These are phyloP conservation scores for Volucella zonaria DNA, from an alignment of 2,888 invertebrate species.

Conservation along the genomic window DNA sequence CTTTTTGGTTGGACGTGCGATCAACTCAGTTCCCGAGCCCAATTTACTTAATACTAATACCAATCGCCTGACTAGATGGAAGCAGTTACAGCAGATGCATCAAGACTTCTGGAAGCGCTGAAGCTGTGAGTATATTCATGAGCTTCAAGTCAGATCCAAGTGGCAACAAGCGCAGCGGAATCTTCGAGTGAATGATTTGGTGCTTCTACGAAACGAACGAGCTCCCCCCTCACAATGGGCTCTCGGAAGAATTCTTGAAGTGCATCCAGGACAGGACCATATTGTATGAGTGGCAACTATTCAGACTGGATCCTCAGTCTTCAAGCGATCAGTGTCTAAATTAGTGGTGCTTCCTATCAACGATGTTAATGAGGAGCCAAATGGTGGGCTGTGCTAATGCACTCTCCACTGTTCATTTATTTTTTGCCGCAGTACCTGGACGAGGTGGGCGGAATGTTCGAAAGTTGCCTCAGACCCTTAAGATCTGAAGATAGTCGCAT, in stretches of 20 bases:
- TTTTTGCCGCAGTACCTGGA: conserved; percentile 33
- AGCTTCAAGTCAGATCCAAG: conserved; percentile 37
- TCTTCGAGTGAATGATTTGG: conserved; percentile 35
- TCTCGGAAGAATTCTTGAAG: conserved; percentile 30
- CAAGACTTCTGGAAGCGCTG: conserved; percentile 40
- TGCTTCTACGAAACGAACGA: conserved; percentile 39
- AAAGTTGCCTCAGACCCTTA: conserved; percentile 4
- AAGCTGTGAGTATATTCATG: conserved; percentile 48
- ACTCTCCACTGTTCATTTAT: neutral
- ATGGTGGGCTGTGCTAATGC: conserved; percentile 31
- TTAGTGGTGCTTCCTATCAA: conserved; percentile 45
- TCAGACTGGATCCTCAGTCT: conserved; percentile 16
- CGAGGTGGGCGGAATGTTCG: conserved; percentile 51
- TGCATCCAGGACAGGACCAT: conserved; percentile 28
- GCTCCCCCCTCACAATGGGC: conserved; percentile 39
- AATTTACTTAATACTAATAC: conserved; percentile 10
- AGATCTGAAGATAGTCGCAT: neutral
- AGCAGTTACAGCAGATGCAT: neutral
- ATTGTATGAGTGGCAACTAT: conserved; percentile 29
- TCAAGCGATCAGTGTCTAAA: conserved; percentile 43
- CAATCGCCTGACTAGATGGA: conserved; percentile 13
- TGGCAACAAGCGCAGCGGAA: conserved; percentile 30
- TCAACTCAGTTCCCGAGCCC: conserved; percentile 26
- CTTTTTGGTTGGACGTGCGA: neutral
- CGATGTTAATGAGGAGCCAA: conserved; percentile 16